phyloP scores from a whole-genome alignment of 2,888 invertebrate species.

The Aproaerema taeniolella region DNA sequence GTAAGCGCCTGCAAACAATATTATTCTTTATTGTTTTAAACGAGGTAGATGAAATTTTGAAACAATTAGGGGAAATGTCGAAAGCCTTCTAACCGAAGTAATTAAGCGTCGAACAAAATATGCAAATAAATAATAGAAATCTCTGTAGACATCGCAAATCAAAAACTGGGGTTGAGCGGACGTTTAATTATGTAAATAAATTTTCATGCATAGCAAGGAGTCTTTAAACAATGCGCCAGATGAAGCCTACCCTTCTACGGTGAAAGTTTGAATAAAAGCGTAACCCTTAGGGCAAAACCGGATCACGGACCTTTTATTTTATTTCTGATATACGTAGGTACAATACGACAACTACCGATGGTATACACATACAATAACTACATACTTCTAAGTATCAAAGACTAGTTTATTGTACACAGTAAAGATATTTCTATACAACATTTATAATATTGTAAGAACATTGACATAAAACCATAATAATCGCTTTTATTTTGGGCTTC shows the following conservation, averaged over 20 bases:
- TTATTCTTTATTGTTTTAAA: too few species aligned
- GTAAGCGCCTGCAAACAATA: too few species aligned
- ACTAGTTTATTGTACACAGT: too few species aligned
- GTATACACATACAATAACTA: too few species aligned
- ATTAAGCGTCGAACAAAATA: constrained; percentile 55
- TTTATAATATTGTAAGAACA: too few species aligned
- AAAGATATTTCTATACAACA: too few species aligned
- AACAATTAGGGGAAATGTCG: constrained; percentile 15
- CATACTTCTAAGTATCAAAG: too few species aligned
- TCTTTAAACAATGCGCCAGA: constrained; percentile 67
- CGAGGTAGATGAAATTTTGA: constrained; percentile 2
- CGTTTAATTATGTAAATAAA: constrained; percentile 75
- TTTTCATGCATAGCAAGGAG: constrained; percentile 67
- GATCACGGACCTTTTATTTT: constrained; percentile 42
- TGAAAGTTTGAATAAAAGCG: constrained; percentile 59
- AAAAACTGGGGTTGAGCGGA: constrained; percentile 53
- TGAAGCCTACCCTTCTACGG: constrained; percentile 52
- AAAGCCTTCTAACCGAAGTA: constrained; percentile 25
- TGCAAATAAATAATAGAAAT: constrained; percentile 58
- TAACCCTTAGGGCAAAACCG: constrained; percentile 48
- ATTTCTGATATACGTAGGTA: constrained; percentile 26
- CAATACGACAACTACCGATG: not conserved
- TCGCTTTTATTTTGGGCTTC: too few species aligned
- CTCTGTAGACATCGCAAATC: constrained; percentile 68
- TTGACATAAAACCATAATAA: too few species aligned